Percentiles rank a stretch among this genome's conserved stretches.
These are phyloP conservation scores for Orgyia antiqua DNA, from an alignment of 2,888 invertebrate species.

Conservation along the genomic window DNA sequence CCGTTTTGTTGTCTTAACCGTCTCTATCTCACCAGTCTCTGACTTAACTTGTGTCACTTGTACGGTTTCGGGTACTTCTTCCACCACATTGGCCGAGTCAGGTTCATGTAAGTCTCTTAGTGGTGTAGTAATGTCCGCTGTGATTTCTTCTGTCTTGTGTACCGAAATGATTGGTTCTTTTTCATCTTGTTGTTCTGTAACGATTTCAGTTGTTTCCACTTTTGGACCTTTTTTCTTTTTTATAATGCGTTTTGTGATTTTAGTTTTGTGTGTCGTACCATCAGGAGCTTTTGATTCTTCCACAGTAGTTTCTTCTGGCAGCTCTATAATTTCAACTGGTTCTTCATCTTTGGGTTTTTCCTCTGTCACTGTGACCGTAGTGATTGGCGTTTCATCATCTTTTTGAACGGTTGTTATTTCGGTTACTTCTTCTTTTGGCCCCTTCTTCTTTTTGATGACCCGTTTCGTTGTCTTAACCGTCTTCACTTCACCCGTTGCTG, in stretches of 20 bases:
- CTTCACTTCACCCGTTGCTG: slow-evolving; percentile 28
- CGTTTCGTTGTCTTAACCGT: slow-evolving; percentile 29
- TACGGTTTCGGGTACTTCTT: slow-evolving; percentile 25
- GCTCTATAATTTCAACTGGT: slow-evolving; percentile 42
- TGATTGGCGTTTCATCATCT: slow-evolving; percentile 16
- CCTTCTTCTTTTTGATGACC: slow-evolving; percentile 10
- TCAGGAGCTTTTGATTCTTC: slow-evolving; percentile 12
- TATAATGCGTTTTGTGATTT: slow-evolving; percentile 28
- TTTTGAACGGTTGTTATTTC: slow-evolving; percentile 26
- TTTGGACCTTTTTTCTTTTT: slow-evolving; percentile 34
- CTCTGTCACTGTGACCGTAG: slow-evolving; percentile 22
- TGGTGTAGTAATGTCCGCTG: slow-evolving; percentile 8
- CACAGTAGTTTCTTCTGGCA: slow-evolving; percentile 44
- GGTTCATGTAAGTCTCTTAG: slow-evolving; percentile 9
- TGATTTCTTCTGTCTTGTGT: slow-evolving; percentile 12
- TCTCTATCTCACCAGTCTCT: slow-evolving; percentile 20
- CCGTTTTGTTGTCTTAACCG: slow-evolving; percentile 23
- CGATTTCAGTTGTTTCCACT: slow-evolving; percentile 11
- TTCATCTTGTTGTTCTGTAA: slow-evolving; percentile 10
- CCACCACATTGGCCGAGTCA: slow-evolving; percentile 3
- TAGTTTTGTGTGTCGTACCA: slow-evolving; percentile 15
- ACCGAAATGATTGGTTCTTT: slow-evolving; percentile 10
- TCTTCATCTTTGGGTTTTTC: slow-evolving; percentile 9
- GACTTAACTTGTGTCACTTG: slow-evolving; percentile 8
- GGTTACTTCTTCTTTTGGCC: slow-evolving; percentile 28